These are phyloP conservation scores for Guaruba guarouba DNA, from an alignment of 2,113 vertebrate species.

Conservation along the genomic window DNA sequence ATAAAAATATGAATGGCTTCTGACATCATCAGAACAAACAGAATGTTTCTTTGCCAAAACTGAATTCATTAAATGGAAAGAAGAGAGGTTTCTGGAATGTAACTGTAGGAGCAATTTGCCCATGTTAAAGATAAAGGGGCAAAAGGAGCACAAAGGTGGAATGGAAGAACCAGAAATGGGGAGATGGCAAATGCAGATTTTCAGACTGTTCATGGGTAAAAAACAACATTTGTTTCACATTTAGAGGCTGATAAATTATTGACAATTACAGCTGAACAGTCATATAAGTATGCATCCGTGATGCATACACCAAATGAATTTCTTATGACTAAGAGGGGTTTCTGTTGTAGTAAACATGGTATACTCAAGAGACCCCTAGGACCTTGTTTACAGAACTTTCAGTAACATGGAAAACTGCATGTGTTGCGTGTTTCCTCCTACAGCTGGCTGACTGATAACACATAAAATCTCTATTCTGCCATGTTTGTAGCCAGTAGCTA, in stretches of 20 bases:
- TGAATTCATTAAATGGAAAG: background rate
- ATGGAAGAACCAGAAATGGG: background rate
- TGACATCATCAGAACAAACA: rapidly evolving
- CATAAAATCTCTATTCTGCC: background rate
- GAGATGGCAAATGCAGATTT: background rate
- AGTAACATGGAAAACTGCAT: background rate
- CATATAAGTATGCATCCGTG: background rate
- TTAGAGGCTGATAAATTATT: slow-evolving; percentile 69
- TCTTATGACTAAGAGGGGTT: slow-evolving; percentile 16
- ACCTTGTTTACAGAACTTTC: background rate
- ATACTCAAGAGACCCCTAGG: background rate
- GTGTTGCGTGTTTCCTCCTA: background rate
- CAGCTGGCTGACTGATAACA: background rate
- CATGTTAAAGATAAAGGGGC: background rate
- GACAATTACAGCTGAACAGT: slow-evolving; percentile 43
- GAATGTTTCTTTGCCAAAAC: background rate
- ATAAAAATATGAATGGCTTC: background rate
- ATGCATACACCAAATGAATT: slow-evolving; percentile 5
- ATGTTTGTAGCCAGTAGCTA: background rate
- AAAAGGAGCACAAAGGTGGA: background rate
- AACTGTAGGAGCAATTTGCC: background rate
- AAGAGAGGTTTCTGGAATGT: background rate
- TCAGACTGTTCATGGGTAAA: slow-evolving; percentile 25
- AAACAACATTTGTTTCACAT: slow-evolving; percentile 57
- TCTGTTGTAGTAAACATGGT: background rate